These are phyloP conservation scores for Toxotes jaculatrix DNA, from an alignment of 2,113 vertebrate species.

Conservation along the genomic window DNA sequence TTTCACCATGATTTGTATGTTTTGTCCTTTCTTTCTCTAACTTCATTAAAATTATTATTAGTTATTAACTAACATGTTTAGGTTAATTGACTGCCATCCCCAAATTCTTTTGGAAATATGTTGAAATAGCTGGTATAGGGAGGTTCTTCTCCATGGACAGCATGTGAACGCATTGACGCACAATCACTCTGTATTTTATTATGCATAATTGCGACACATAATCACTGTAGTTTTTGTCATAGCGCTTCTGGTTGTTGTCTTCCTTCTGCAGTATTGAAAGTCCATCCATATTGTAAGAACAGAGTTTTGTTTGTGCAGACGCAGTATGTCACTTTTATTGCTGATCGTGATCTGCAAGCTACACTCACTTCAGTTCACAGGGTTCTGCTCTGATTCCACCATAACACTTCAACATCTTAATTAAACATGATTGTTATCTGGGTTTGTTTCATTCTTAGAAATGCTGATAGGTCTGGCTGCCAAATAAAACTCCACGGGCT, in stretches of 20 bases:
- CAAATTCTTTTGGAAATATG: not conserved
- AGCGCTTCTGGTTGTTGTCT: not conserved
- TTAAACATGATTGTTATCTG: slow-evolving; percentile 74
- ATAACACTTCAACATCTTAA: slow-evolving; percentile 65
- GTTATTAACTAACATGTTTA: not conserved
- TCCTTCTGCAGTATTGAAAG: slow-evolving; percentile 1
- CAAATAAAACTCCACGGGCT: slow-evolving; percentile 65
- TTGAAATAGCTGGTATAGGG: not conserved
- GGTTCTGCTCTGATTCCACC: slow-evolving; percentile 47
- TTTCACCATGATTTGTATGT: not conserved
- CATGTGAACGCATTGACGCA: not conserved
- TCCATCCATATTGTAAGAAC: not conserved
- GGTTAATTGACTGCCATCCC: not conserved
- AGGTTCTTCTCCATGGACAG: not conserved
- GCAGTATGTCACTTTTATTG: slow-evolving; percentile 15
- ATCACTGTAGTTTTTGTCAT: not conserved
- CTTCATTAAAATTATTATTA: not conserved
- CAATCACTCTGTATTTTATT: not conserved
- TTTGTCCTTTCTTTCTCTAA: not conserved
- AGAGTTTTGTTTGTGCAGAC: slow-evolving; percentile 16
- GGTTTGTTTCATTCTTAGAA: slow-evolving; percentile 70
- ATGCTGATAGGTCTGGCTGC: slow-evolving; percentile 58
- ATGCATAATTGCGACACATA: not conserved
- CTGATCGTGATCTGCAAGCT: slow-evolving; percentile 23
- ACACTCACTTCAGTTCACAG: slow-evolving; percentile 39